Evolutionary conservation across 1,140 invertebrate species (phyloP).

Genomic region (Coelopa frigida): DNA sequence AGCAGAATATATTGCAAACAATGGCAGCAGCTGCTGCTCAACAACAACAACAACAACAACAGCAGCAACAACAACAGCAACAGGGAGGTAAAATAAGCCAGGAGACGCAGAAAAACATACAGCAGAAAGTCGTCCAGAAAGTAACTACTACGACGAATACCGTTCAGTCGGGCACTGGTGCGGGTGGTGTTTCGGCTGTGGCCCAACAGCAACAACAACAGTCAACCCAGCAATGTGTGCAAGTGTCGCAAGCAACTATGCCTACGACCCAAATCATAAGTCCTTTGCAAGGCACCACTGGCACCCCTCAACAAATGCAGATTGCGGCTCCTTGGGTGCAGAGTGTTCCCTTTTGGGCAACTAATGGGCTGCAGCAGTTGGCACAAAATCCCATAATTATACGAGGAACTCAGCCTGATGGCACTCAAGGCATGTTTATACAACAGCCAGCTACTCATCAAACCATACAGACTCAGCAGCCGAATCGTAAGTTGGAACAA

Average conservation of each 20-base stretch:
- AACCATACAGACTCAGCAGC: slow-evolving; percentile 34
- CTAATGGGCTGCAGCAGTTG: slow-evolving; percentile 58
- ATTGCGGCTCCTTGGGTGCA: slow-evolving; percentile 53
- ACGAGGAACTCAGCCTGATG: slow-evolving; percentile 67
- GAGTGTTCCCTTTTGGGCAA: slow-evolving; percentile 60
- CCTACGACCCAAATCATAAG: slow-evolving; percentile 58
- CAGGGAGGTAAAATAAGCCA: slow-evolving; percentile 18
- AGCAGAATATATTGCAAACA: slow-evolving; percentile 37
- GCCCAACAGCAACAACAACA: slow-evolving; percentile 42
- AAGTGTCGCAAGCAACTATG: slow-evolving; percentile 57
- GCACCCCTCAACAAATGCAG: slow-evolving; percentile 53
- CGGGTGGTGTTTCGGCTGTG: slow-evolving; percentile 16
- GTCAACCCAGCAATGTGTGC: slow-evolving; percentile 55
- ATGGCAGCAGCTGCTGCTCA: slow-evolving; percentile 24
- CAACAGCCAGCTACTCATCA: slow-evolving; percentile 61
- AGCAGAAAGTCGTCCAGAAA: slow-evolving; percentile 53
- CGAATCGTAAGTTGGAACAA: slow-evolving; percentile 32
- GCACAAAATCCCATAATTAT: slow-evolving; percentile 78
- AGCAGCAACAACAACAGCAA: slow-evolving; percentile 26
- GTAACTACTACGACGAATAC: slow-evolving; percentile 45
- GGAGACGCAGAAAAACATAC: slow-evolving; percentile 42
- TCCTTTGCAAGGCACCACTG: slow-evolving; percentile 54
- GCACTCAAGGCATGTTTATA: slow-evolving; percentile 67
- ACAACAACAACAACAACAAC: slow-evolving; percentile 21
- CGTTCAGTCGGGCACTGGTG: slow-evolving; percentile 28